A percentile compares a stretch with the other conserved stretches of the same genome.
phyloP scores from a whole-genome alignment of 2,888 invertebrate genomes.

The Campoplex nolae region DNA sequence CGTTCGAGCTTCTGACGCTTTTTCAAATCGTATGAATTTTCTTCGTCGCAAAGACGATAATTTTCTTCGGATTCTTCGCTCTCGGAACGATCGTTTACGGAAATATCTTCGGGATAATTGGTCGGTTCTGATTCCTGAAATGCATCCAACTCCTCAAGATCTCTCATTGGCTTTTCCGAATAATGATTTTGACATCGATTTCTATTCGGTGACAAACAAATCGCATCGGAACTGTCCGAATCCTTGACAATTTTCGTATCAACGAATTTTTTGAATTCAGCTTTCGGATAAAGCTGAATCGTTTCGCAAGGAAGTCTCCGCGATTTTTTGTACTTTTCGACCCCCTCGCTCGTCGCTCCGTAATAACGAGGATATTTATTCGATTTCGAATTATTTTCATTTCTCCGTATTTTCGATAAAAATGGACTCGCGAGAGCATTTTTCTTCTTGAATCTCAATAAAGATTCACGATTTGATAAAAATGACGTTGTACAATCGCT shows the following conservation, averaged over 20 bases:
- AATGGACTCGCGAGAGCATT: background rate
- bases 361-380: background rate
- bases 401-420: constrained; percentile 17
- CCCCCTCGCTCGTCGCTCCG: background rate
- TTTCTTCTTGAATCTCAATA: constrained; percentile 2
- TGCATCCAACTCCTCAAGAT: constrained; percentile 20
- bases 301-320: constrained; percentile 33
- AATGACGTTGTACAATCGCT: constrained; percentile 43
- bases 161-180: background rate
- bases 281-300: constrained; percentile 50
- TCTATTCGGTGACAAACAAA: background rate
- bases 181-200: background rate
- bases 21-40: background rate
- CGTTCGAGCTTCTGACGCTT: constrained; percentile 46
- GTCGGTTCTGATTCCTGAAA: constrained; percentile 60
- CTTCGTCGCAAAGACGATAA: background rate
- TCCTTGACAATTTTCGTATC: constrained; percentile 14
- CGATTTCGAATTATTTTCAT: constrained; percentile 5
- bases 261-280: background rate
- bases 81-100: constrained; percentile 26
- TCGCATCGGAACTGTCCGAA: constrained; percentile 21
- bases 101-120: constrained; percentile 55
- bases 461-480: constrained; percentile 40
- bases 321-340: background rate
- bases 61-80: constrained; percentile 32